Percentiles rank a stretch among this genome's conserved stretches.
Conservation (phyloP, 2,113 vertebrate species). For the Pelobates fuscus region DNA sequence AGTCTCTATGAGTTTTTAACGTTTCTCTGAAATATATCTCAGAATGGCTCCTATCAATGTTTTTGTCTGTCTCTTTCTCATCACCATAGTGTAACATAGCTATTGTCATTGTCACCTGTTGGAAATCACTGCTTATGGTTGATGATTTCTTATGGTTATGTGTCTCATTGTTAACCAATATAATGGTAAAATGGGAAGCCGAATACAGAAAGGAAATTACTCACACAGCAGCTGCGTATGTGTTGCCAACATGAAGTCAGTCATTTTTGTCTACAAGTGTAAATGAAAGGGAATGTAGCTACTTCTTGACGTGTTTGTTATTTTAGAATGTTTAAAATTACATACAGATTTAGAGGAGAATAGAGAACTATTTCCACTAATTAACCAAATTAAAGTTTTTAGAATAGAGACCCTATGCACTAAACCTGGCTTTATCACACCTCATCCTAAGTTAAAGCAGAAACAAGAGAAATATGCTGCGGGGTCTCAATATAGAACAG, state of each 20-base stretch:
- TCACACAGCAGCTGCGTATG: not conserved
- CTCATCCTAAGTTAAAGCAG: no score
- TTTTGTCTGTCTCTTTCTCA: no score
- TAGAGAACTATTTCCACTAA: not conserved
- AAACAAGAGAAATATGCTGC: no score
- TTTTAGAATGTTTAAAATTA: not conserved
- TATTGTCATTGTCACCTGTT: not conserved
- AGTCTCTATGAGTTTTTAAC: no score
- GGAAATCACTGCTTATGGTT: no score
- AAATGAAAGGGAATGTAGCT: not conserved
- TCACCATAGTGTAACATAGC: not conserved
- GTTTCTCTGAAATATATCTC: no score
- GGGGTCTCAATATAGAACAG: no score
- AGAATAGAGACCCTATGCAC: no score
- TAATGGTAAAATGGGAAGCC: not conserved
- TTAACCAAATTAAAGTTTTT: no score
- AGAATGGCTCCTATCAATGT: no score
- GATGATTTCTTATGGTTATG: not conserved
- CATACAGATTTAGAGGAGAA: not conserved
- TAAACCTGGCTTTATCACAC: no score
- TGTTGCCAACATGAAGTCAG: not conserved
- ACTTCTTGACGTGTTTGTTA: not conserved
- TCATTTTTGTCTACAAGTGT: not conserved
- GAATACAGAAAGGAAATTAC: no score
- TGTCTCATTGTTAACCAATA: not conserved